These are phyloP conservation scores for Ephialtes manifestator DNA, from an alignment of 2,888 invertebrate genomes.

Conservation along the genomic window DNA sequence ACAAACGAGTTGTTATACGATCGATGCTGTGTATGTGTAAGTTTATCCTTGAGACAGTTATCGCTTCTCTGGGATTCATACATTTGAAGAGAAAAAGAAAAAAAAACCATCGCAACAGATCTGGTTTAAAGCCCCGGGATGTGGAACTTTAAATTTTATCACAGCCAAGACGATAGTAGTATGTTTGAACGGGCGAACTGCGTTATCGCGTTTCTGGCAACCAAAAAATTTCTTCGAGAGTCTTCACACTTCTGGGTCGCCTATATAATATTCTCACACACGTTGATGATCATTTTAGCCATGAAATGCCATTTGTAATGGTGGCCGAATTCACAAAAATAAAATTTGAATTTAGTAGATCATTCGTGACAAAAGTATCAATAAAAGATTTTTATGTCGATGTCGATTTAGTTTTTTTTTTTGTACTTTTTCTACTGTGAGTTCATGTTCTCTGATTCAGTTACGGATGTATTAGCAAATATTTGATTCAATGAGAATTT, in stretches of 20 bases:
- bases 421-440: neutral
- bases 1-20: neutral
- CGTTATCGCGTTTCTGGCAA: constrained; percentile 58
- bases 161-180: constrained; percentile 38
- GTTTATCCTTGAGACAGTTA: constrained; percentile 25
- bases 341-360: neutral
- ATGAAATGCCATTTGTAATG: neutral
- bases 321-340: neutral
- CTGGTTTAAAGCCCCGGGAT: constrained; percentile 30
- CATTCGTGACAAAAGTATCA: neutral
- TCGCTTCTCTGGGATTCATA: constrained; percentile 7
- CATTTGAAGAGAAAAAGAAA: neutral
- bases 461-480: neutral
- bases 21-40: neutral
- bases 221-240: constrained; percentile 6
- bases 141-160: constrained; percentile 70
- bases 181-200: constrained; percentile 34
- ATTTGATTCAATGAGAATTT: no score
- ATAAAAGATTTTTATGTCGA: neutral
- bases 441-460: neutral
- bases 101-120: constrained; percentile 10
- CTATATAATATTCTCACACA: constrained; percentile 15
- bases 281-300: neutral
- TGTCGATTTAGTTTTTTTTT: neutral
- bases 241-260: constrained; percentile 5